phyloP scores from a whole-genome alignment of 2,888 invertebrate species.

The Drosophila borborema region DNA sequence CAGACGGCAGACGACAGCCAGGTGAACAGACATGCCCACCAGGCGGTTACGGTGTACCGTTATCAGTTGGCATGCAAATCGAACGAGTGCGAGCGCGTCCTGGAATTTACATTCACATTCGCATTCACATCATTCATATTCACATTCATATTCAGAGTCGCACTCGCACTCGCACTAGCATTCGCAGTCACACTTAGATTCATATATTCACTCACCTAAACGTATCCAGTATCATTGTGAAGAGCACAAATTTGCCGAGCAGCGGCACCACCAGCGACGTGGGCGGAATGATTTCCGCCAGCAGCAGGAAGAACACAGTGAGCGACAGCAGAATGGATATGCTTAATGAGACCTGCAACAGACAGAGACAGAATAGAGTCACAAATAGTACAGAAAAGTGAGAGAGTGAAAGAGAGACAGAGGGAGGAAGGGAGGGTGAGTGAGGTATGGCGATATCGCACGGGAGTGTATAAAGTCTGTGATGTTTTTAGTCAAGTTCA shows the following conservation, averaged over 20 bases:
- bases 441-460: neutral
- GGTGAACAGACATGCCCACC: neutral
- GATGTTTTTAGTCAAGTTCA: conserved; percentile 51
- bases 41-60: conserved; percentile 4
- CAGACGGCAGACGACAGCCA: neutral
- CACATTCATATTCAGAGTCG: neutral
- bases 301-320: conserved; percentile 97
- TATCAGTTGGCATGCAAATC: conserved; percentile 60
- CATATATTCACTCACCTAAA: conserved; percentile 89
- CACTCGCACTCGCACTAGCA: conserved; percentile 13
- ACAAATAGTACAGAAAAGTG: conserved; percentile 1
- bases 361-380: conserved; percentile 72
- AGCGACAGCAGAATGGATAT: conserved; percentile 97
- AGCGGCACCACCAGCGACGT: conserved; percentile 97
- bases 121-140: conserved; percentile 22
- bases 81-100: conserved; percentile 34
- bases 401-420: neutral
- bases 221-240: conserved; percentile 98
- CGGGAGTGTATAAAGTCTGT: conserved; percentile 20
- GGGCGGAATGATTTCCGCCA: conserved; percentile 95
- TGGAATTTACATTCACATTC: conserved; percentile 12
- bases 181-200: conserved; percentile 20
- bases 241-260: conserved; percentile 96
- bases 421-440: neutral
- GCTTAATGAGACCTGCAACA: conserved; percentile 93